Base-by-base conservation (phyloP, 2,113 vertebrate species). In the Pagrus major region DNA sequence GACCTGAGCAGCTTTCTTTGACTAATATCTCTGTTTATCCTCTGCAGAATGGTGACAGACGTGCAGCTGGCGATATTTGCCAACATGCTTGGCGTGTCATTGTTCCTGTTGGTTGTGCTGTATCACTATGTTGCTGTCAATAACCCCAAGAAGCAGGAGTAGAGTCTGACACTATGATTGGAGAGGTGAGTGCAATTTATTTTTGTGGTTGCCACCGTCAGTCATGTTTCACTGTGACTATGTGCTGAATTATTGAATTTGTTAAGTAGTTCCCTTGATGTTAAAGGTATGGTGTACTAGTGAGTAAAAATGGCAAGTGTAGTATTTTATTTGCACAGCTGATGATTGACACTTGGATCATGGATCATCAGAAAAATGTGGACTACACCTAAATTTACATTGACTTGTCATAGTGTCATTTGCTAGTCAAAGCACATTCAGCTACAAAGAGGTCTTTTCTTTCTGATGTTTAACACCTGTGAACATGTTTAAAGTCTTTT, bases 61-160 rank as follows among this genome's bases (percentile, higher is more conserved):
- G 97, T 99, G 86, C 97, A 99, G 87, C 95, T 99, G 88, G 98
- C 98, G 71, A 98, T 99, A 80, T 99, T 99, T 63, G 97, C 98
- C 94, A 99, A 99, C 94, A 97, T 99, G 97, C 94, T 99, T 89
- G 98, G 98, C 63, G 97, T 99, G 25, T 99, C 98, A 16, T 96
- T 99, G 37, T 99, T 99, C 93, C 87, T 99, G 46, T 95, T 99
- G 9, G 97, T 99, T 20, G 97, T 99, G 0, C 94, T 99, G 6
- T 99, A 99, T 86, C 98, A 99, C 92, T 99, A 99, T 16, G 98
- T 99, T 87, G 97, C 98, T 9, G 97, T 99, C 73, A 99, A 99
- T 92, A 99, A 99, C 83, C 98, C 97, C 81, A 99, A 98, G 95
- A 98, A 97, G 84, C 96, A 95, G 79, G 98, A 99, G 64, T 98